Conservation (phyloP, 2,888 invertebrate species). For the Stegophylla sp. region DNA sequence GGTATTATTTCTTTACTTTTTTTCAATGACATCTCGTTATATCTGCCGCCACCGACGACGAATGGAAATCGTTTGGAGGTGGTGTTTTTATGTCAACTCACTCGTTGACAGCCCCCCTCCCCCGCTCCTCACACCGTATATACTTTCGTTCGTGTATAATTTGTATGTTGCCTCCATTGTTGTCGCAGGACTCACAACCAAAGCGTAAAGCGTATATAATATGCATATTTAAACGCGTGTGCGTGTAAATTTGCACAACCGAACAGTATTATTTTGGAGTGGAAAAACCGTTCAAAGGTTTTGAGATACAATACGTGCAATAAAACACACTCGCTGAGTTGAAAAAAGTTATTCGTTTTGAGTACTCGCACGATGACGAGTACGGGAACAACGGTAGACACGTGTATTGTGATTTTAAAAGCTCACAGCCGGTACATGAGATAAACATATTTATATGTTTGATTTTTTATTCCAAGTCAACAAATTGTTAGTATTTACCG, state of each 20-base stretch:
- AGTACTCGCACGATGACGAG: too few species aligned
- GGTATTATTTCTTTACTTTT: constrained; percentile 17
- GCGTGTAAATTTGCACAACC: not conserved
- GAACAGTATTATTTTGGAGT: constrained; percentile 11
- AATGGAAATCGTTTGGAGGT: constrained; percentile 58
- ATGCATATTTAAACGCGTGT: not conserved
- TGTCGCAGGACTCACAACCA: not conserved
- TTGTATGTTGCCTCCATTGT: constrained; percentile 43
- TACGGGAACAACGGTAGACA: too few species aligned
- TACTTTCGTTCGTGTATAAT: constrained; percentile 53
- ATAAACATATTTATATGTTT: too few species aligned
- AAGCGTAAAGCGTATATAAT: not conserved
- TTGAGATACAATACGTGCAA: not conserved
- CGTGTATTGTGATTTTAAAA: too few species aligned
- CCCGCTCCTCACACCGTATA: too few species aligned
- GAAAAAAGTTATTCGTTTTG: too few species aligned
- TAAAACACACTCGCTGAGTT: too few species aligned
- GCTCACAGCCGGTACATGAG: too few species aligned
- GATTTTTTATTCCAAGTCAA: too few species aligned
- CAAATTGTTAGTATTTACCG: too few species aligned
- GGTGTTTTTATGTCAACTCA: constrained; percentile 46
- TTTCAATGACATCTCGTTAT: constrained; percentile 59
- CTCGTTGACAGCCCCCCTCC: constrained; percentile 34
- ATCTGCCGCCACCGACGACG: constrained; percentile 34
- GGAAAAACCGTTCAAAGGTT: constrained; percentile 33